phyloP scores from a whole-genome alignment of 2,113 vertebrate species.

The Mormyrus iriodes region DNA sequence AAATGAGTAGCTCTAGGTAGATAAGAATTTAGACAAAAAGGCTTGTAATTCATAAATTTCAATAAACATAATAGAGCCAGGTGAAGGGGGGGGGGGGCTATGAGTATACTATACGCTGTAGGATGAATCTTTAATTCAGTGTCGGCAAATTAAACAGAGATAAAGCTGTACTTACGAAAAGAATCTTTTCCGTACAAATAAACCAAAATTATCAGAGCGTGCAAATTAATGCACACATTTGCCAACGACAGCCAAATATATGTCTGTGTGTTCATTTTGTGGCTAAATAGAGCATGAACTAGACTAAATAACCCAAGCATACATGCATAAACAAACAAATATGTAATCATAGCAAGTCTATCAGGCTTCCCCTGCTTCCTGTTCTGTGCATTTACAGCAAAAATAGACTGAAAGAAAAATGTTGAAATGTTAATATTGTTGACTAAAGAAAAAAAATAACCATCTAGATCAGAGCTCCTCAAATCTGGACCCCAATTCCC shows the following conservation, averaged over 20 bases:
- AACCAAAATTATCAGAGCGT: constrained; percentile 19
- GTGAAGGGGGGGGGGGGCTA: neutral
- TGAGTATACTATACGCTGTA: neutral
- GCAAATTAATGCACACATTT: neutral
- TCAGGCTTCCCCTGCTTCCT: neutral
- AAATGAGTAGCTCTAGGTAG: neutral
- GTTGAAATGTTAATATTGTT: neutral
- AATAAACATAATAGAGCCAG: neutral
- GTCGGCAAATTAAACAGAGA: neutral
- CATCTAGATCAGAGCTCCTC: neutral
- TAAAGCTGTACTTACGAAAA: neutral
- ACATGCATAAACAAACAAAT: neutral
- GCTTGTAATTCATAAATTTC: neutral
- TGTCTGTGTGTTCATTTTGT: neutral
- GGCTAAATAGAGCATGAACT: constrained; percentile 9
- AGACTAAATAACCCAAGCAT: constrained; percentile 8
- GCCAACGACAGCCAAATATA: neutral
- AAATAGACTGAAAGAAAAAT: neutral
- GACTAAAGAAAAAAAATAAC: neutral
- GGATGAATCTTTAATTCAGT: neutral
- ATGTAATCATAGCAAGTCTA: neutral
- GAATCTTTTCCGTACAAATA: neutral
- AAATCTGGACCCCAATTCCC: neutral
- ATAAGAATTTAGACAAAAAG: neutral
- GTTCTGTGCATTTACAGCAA: neutral